These are phyloP conservation scores for Ceryle rudis DNA, from an alignment of 2,797 vertebrate species.

Conservation along the genomic window DNA sequence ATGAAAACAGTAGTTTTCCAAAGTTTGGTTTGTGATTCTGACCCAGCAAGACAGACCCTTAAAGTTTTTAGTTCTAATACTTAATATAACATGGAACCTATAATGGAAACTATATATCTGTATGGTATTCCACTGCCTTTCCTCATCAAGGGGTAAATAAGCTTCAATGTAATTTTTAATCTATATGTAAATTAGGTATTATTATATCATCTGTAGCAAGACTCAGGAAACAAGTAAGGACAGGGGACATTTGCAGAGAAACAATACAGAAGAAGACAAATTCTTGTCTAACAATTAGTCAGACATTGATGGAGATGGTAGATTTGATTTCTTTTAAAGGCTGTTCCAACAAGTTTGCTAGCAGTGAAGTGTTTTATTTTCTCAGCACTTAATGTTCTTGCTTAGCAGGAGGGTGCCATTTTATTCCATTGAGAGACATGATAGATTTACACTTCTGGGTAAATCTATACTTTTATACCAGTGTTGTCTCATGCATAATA, in stretches of 20 bases:
- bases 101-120: slow-evolving; percentile 42
- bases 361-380: neutral
- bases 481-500: neutral
- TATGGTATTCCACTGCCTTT: slow-evolving; percentile 64
- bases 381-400: neutral
- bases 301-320: slow-evolving; percentile 39
- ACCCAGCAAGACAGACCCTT: neutral
- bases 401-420: neutral
- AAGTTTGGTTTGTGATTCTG: neutral
- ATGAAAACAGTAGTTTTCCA: neutral
- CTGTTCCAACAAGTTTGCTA: neutral
- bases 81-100: neutral
- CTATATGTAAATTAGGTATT: slow-evolving; percentile 75
- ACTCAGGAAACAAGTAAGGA: slow-evolving; percentile 53
- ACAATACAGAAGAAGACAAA: slow-evolving; percentile 60
- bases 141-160: slow-evolving; percentile 66
- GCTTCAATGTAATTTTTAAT: slow-evolving; percentile 78
- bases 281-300: slow-evolving; percentile 38
- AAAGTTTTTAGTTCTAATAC: slow-evolving; percentile 3
- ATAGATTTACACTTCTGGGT: neutral
- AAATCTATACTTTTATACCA: neutral
- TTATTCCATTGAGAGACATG: neutral
- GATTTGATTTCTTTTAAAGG: slow-evolving; percentile 61
- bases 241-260: slow-evolving; percentile 2
- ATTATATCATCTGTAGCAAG: slow-evolving; percentile 54